Conservation (phyloP, 2,888 invertebrate genomes). For the Agrotis puta region DNA sequence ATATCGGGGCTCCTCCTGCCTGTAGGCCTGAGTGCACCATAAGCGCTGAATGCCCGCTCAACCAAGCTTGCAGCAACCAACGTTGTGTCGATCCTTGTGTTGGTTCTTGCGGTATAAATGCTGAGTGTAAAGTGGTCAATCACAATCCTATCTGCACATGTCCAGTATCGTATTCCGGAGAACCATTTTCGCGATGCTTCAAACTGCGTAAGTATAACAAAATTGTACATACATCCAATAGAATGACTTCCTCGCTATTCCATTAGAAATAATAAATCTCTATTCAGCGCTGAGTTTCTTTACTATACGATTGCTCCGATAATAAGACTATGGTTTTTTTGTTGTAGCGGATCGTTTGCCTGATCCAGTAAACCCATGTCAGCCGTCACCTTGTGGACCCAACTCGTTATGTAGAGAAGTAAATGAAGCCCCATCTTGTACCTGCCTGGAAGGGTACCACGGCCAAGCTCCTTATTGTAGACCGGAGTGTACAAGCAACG, state of each 20-base stretch:
- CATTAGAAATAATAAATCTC: neutral
- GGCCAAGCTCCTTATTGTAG: constrained; percentile 94
- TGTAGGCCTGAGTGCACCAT: constrained; percentile 94
- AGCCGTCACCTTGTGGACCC: constrained; percentile 95
- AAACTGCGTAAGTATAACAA: constrained; percentile 86
- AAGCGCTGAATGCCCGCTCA: constrained; percentile 93
- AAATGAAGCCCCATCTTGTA: constrained; percentile 94
- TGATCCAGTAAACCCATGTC: constrained; percentile 92
- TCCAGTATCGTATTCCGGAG: constrained; percentile 91
- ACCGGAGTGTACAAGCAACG: constrained; percentile 95
- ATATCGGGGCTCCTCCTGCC: constrained; percentile 92
- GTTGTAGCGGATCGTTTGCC: constrained; percentile 88
- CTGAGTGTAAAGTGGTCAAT: constrained; percentile 94
- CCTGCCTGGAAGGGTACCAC: constrained; percentile 93
- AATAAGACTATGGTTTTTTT: constrained; percentile 11
- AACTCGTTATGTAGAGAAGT: constrained; percentile 93
- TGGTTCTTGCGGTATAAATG: constrained; percentile 93
- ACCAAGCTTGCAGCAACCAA: constrained; percentile 93
- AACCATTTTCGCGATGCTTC: constrained; percentile 92
- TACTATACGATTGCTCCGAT: neutral
- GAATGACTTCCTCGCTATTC: neutral
- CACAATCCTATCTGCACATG: constrained; percentile 95
- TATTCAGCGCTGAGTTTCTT: neutral
- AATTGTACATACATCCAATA: neutral
- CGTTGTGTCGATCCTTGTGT: constrained; percentile 94